Base-by-base conservation (phyloP, 64 coral and sea anemone genomes). In the Pocillopora damicornis region DNA sequence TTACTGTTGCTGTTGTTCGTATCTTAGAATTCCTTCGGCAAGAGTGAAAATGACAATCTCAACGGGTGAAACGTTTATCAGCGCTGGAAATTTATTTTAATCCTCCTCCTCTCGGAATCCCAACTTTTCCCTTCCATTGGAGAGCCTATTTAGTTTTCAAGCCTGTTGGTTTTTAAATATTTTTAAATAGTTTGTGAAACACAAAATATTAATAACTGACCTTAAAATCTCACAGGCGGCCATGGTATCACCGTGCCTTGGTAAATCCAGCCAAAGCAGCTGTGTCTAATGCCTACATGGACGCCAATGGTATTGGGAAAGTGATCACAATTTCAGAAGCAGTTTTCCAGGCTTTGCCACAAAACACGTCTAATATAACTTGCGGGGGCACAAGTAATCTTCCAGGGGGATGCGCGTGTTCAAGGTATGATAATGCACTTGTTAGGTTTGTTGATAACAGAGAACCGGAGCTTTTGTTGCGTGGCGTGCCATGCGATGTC, bases 221-320 rank as follows among this genome's bases (percentile, higher is more conserved):
- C 17, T 13, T 66, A 26, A 85, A 13, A 15, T 77, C 77, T 74
- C 74, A 9, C 59, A 99, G 97, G 60, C 91, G 97, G 37, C 91
- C 97, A 13, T 99, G 97, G 97, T 99, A 99, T 75, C 94, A 99
- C 73, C 88, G 97, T 13, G 92, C 97, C 37, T 73, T 99, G 30
- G 93, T 99, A 11, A 99, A 93, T 37, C 97, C 97, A 0, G 84
- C 97, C 9, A 99, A 99, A 81, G 90, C 90, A 9, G 89, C 97
- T 10, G 90, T 99, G 62, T 99, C 97, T 2, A 99, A 99, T 61
- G 97, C 97, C 1, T 99, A 99, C 88, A 92, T 99, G 93, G 97
- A 99, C 73, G 89, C 90, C 10, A 99, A 88, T 76, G 97, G 93
- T 35, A 99, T 99, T 59, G 97, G 97, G 0, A 99, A 99, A 42